These are phyloP conservation scores for Aphyosemion australe DNA, from an alignment of 2,113 vertebrate genomes.

Conservation along the genomic window DNA sequence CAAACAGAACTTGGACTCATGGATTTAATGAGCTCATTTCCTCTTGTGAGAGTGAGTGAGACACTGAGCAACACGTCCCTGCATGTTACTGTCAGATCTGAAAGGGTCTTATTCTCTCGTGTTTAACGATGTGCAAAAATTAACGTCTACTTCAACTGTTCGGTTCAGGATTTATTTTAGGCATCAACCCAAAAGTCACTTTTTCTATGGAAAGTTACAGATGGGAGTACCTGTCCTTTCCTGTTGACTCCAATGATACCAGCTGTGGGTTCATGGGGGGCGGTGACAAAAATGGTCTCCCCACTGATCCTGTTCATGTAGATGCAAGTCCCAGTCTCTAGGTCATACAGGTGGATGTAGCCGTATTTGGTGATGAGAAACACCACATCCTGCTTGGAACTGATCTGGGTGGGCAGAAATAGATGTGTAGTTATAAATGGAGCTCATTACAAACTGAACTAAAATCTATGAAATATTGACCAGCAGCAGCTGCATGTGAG, in stretches of 20 bases:
- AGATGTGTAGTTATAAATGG: not conserved
- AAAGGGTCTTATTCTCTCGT: too few species aligned
- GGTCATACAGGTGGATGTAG: constrained; percentile 97
- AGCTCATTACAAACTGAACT: not conserved
- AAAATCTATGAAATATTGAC: constrained; percentile 4
- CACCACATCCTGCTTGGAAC: constrained; percentile 97
- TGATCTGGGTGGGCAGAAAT: constrained; percentile 82
- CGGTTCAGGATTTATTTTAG: not conserved
- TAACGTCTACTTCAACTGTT: not conserved
- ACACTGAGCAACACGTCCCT: not conserved
- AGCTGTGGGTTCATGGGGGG: constrained; percentile 95
- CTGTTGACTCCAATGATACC: constrained; percentile 99
- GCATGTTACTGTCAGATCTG: not conserved
- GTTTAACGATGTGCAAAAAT: not conserved
- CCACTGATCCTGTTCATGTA: constrained; percentile 99
- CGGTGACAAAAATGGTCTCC: constrained; percentile 98
- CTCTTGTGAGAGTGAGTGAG: not conserved
- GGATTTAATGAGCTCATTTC: not conserved
- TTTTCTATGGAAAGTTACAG: too few species aligned
- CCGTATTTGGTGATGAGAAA: constrained; percentile 99
- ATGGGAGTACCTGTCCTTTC: constrained; percentile 91
- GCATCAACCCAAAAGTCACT: too few species aligned
- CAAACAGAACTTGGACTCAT: not conserved
- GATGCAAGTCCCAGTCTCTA: constrained; percentile 98
- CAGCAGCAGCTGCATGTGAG: not conserved